These are phyloP conservation scores for Mormyrus hasselquistii DNA, from an alignment of 2,797 vertebrate species.

Conservation along the genomic window DNA sequence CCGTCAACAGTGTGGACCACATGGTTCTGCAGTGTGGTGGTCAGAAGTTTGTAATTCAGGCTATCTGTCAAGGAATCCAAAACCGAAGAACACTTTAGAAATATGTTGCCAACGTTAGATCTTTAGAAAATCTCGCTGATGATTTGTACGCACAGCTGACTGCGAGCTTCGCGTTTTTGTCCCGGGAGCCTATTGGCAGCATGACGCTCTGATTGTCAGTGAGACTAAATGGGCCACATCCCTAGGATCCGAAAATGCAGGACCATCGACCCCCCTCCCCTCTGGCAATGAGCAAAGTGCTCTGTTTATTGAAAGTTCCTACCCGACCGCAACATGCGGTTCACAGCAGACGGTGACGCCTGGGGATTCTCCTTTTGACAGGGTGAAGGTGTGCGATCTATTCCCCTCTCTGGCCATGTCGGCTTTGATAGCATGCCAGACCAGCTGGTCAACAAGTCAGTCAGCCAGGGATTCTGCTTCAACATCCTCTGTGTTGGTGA, in stretches of 20 bases:
- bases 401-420: constrained; percentile 69
- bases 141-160: neutral
- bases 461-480: constrained; percentile 76
- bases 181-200: neutral
- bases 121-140: neutral
- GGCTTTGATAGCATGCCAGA: constrained; percentile 78
- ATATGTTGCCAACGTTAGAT: neutral
- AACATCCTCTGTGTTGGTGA: constrained; percentile 81
- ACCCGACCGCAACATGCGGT: neutral
- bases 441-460: constrained; percentile 78
- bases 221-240: neutral
- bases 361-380: constrained; percentile 35
- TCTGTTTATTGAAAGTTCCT: neutral
- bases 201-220: neutral
- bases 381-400: constrained; percentile 68
- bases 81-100: neutral
- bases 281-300: neutral
- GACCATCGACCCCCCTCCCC: neutral
- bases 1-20: neutral
- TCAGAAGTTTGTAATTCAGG: neutral
- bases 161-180: neutral
- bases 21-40: neutral
- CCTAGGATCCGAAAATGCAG: neutral
- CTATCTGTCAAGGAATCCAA: neutral
- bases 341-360: neutral